A percentile compares a stretch with the other conserved stretches of the same genome.
These are phyloP conservation scores for Octopus bimaculoides DNA, from an alignment of 1,140 invertebrate genomes.

Conservation along the genomic window DNA sequence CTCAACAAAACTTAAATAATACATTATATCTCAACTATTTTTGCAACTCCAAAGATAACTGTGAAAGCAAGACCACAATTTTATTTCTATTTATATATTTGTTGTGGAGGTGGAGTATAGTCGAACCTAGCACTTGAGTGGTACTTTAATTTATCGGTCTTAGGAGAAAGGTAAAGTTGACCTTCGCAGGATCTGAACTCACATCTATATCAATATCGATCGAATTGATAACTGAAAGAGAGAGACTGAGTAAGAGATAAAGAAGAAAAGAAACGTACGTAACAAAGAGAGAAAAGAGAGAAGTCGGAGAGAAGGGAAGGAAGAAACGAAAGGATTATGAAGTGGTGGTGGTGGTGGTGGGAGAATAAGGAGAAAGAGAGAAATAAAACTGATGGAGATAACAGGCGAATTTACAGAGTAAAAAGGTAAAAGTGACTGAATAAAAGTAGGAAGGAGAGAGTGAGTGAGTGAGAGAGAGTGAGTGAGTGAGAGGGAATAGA, in stretches of 20 bases:
- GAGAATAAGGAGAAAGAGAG: not conserved
- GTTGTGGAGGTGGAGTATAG: too few species aligned
- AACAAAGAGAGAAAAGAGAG: not conserved
- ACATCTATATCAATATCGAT: too few species aligned
- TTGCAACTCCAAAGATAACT: too few species aligned
- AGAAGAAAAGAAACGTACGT: not conserved
- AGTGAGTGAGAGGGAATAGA: too few species aligned
- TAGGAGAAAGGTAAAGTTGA: too few species aligned
- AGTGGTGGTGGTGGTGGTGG: not conserved
- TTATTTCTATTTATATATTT: too few species aligned
- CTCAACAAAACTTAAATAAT: too few species aligned
- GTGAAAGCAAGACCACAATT: too few species aligned
- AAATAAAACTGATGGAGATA: not conserved
- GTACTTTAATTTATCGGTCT: too few species aligned
- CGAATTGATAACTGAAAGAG: not conserved
- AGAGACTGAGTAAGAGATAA: not conserved
- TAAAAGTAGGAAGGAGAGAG: not conserved
- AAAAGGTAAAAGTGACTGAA: not conserved
- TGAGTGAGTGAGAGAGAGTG: not conserved
- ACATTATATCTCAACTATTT: too few species aligned
- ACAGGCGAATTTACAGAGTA: conserved; percentile 7
- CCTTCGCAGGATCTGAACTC: too few species aligned
- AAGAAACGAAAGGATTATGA: not conserved
- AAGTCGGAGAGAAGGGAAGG: not conserved
- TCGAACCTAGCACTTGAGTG: too few species aligned